Evolutionary conservation across 2,797 vertebrate genomes (phyloP), one percentile per base, ranked within the genome.

Genomic region (Astyanax mexicanus): DNA sequence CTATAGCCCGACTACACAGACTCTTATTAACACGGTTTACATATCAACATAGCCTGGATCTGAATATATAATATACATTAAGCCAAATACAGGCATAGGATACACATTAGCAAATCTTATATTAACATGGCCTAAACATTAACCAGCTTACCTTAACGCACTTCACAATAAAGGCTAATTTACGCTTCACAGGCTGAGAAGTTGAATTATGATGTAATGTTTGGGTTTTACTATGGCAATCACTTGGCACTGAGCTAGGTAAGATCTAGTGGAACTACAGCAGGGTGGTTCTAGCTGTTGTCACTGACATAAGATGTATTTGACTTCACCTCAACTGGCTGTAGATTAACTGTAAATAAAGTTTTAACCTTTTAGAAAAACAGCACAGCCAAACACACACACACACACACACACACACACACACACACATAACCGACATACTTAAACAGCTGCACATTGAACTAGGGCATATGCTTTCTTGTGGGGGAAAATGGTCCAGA

Each of bases 1-100:
- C 72, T 68, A 70, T 49, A 71, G 68, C 49, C 74, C 45, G 52
- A 69, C 62, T 79, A 25, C 75, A 79, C 47, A 68, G 67, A 38
- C 57, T 76, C 38, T 76, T 69, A 52, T 76, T 69, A 52, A 57
- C 54, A 55, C 32, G 19, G 72, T 15, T 71, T 42, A 19, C 54
- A 72, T 74, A 55, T 70, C 38, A 27, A 58, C 60, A 42, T 8
- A 29, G 17, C 72, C 25, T 54, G 66, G 21, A 66, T 47, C n/a
- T 66, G 21, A 47, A 66, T 9, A 47, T 25, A 45, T 27, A 11
- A 13, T 45, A 66, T 7, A 47, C 17, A 47, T 47, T 27, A 66
- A 47, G 25, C 0, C 8, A 37, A 61, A 57, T 15, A 32, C 54
- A 57, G 27, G 3, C 23, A 55, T 4, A 27, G 25, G 11, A 3